Base-by-base conservation (phyloP, 92 coral and sea anemone species). In the Virgularia gustaviana region DNA sequence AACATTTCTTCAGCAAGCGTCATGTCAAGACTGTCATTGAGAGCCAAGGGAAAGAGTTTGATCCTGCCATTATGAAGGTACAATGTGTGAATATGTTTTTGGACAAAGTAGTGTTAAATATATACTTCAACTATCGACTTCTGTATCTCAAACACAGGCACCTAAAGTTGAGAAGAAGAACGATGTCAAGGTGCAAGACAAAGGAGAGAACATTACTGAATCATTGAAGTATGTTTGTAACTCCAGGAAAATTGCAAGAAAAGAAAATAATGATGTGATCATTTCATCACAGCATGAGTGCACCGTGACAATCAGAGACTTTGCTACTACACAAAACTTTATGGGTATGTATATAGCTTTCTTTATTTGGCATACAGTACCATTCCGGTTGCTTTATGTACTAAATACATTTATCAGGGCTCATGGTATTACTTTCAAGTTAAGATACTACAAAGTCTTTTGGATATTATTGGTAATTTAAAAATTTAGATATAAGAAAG, bases 11-110 rank as follows among this genome's bases (percentile, higher is more conserved):
- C 44, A 96, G 99, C 24, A 90, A 74, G 51, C 83, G 96, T 30
- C 99, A 94, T 79, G 91, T 85, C 31, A 87, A 84, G 49, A 88
- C 96, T 2, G 71, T 86, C 64, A 38, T 94, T 35, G 99, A 94
- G 75, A 83, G 65, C 36, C 79, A 72, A 36, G 99, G 99, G 32
- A 83, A 83, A 37, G 89, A 76, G 61, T 88, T 94, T 72, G 94
- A 94, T 57, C 73, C 75, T 4, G 90, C 84, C 25, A 85, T 84
- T 72, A 89, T 90, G 85, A 94, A 78, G 83, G 82, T 73, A 57
- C 61, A 53, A 75, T 37, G 86, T 63, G 54, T 28, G 44, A 39
- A 35, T 31, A 41, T 10, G 32, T 20, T 70, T n/a, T 63, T 8
- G 4, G 34, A 53, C 22, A 7, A 53, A 25, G 22, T 53, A 7